A percentile compares a stretch with the other conserved stretches of the same genome.
Evolutionary conservation across 1,140 invertebrate species (phyloP).

Genomic region (Leptonema lineaticorne): DNA sequence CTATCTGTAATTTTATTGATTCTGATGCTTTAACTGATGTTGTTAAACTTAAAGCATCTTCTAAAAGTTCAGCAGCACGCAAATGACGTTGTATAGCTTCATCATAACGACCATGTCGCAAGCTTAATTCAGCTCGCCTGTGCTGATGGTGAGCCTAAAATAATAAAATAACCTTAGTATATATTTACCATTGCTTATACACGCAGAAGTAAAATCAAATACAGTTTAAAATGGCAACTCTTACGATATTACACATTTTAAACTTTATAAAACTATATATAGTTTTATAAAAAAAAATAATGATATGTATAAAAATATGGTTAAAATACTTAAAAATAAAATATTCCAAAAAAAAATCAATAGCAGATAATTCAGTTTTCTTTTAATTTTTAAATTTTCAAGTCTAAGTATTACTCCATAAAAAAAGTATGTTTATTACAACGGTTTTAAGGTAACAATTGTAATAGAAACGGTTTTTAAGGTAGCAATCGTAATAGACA

Average conservation of each 20-base stretch:
- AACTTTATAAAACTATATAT: neutral
- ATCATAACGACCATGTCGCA: constrained; percentile 60
- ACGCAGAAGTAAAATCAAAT: neutral
- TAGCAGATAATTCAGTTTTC: no score
- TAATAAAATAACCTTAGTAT: no score
- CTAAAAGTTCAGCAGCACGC: constrained; percentile 58
- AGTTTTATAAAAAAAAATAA: neutral
- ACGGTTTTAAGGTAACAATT: no score
- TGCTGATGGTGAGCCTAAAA: constrained; percentile 65
- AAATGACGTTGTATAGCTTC: constrained; percentile 66
- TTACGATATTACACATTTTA: neutral
- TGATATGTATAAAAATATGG: neutral
- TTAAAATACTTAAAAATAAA: no score
- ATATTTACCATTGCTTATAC: no score
- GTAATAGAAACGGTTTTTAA: no score
- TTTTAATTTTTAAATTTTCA: no score
- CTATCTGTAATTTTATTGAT: constrained; percentile 62
- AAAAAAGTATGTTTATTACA: no score
- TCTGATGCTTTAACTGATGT: constrained; percentile 56
- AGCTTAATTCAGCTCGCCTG: constrained; percentile 61
- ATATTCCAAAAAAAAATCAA: no score
- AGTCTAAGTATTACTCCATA: no score
- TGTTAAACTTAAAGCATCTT: constrained; percentile 58
- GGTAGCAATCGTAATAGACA: no score
- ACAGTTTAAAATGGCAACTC: neutral